These are phyloP conservation scores for Eueremaeus valkanovi DNA, from an alignment of 2,888 invertebrate species.

Conservation along the genomic window DNA sequence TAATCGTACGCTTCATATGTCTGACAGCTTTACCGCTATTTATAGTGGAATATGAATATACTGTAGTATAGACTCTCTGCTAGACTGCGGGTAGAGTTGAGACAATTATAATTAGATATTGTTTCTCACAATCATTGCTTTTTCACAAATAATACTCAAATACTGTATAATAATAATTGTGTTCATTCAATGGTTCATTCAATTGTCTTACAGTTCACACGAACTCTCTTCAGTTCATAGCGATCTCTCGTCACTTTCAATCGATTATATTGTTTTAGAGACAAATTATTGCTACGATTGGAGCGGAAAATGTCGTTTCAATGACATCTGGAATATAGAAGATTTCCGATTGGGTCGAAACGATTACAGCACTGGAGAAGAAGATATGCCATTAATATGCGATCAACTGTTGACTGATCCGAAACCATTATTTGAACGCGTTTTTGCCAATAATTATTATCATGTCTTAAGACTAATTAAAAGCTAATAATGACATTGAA, in stretches of 20 bases:
- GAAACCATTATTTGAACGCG: conserved; percentile 32
- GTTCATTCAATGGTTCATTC: not conserved
- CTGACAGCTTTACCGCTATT: too few relatives aligned
- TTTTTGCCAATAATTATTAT: conserved; percentile 32
- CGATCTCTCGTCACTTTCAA: conserved; percentile 34
- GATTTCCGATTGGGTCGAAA: conserved; percentile 25
- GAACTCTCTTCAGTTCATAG: conserved; percentile 14
- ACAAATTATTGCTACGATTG: conserved; percentile 16
- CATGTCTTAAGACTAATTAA: conserved; percentile 25
- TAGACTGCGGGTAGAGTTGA: not conserved
- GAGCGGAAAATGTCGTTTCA: conserved; percentile 29
- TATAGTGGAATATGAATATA: too few relatives aligned
- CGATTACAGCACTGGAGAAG: conserved; percentile 13
- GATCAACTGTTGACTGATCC: conserved; percentile 29
- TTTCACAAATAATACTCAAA: too few relatives aligned
- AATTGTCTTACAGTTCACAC: conserved; percentile 23
- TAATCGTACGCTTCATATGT: not conserved
- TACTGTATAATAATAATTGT: too few relatives aligned
- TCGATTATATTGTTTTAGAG: conserved; percentile 31
- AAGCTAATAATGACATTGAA: conserved; percentile 27
- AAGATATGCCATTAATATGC: conserved; percentile 32
- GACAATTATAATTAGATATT: too few relatives aligned
- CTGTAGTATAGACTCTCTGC: too few relatives aligned
- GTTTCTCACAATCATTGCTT: not conserved
- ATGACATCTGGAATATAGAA: conserved; percentile 22